A percentile compares a stretch with the other conserved stretches of the same genome.
Conservation (phyloP, 2,113 vertebrate genomes). For the Coptodon rendalli region DNA sequence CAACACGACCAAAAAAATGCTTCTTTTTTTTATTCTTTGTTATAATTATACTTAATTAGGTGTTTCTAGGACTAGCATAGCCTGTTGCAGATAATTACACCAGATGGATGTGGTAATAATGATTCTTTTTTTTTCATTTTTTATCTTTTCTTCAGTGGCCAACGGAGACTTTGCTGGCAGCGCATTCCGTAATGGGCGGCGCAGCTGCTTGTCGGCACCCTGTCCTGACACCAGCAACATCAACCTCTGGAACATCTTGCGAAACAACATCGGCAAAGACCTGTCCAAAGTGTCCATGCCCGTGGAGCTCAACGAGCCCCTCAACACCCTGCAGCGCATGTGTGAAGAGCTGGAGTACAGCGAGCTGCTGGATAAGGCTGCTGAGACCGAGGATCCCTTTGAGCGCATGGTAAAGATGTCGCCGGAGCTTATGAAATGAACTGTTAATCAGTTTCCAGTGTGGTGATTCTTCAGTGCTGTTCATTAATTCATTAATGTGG, state of each 20-base stretch:
- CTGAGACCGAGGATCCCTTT: conserved; percentile 87
- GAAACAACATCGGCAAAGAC: conserved; percentile 98
- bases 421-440: neutral
- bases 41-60: neutral
- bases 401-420: conserved; percentile 87
- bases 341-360: conserved; percentile 98
- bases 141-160: conserved; percentile 74
- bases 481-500: neutral
- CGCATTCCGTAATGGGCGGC: conserved; percentile 89
- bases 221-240: conserved; percentile 96
- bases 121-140: neutral
- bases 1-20: neutral
- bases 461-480: neutral
- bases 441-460: neutral
- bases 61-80: neutral
- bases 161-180: conserved; percentile 92
- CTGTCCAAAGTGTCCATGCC: conserved; percentile 99
- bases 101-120: neutral
- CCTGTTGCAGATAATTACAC: neutral
- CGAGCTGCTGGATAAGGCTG: conserved; percentile 94
- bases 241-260: conserved; percentile 98
- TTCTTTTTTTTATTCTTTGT: neutral
- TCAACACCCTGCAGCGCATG: conserved; percentile 97
- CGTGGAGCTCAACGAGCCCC: conserved; percentile 95
- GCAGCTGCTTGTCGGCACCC: conserved; percentile 87